These are phyloP conservation scores for Gadus macrocephalus DNA, from an alignment of 2,113 vertebrate genomes.

Conservation along the genomic window DNA sequence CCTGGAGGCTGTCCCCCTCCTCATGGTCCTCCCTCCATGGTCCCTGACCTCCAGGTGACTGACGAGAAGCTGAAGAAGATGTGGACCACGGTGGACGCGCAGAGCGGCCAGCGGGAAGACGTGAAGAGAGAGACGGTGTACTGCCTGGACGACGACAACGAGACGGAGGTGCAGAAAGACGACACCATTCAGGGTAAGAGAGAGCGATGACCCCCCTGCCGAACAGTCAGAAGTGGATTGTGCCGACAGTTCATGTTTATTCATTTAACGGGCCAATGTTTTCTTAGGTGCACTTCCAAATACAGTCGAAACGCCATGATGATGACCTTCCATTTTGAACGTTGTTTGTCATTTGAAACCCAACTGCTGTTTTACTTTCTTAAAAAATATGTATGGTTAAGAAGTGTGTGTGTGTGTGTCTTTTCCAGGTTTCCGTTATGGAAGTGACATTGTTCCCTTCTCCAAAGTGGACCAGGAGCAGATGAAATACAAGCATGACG, in stretches of 20 bases:
- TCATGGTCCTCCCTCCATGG: neutral
- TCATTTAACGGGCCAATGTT: no score
- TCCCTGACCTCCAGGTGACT: conserved; percentile 70
- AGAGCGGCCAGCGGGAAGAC: conserved; percentile 78
- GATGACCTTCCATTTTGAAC: no score
- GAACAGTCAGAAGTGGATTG: no score
- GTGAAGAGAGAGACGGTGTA: conserved; percentile 85
- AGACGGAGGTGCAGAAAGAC: conserved; percentile 87
- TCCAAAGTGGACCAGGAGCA: conserved; percentile 96
- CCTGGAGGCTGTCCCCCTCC: no score
- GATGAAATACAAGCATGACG: conserved; percentile 93
- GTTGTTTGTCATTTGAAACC: neutral
- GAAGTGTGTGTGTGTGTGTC: no score
- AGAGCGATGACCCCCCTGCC: no score
- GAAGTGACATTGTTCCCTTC: conserved; percentile 95
- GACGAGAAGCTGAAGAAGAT: conserved; percentile 83
- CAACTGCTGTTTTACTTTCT: neutral
- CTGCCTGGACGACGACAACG: conserved; percentile 91
- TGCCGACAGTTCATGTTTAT: no score
- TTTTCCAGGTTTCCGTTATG: conserved; percentile 86
- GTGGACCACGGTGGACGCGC: conserved; percentile 86
- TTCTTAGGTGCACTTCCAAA: neutral
- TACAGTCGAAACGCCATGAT: neutral
- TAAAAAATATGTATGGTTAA: neutral
- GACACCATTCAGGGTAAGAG: conserved; percentile 88